Percentiles rank a stretch among this genome's conserved stretches.
Evolutionary conservation across 2,888 invertebrate genomes (phyloP).

Genomic region (Hypomecis punctinalis): DNA sequence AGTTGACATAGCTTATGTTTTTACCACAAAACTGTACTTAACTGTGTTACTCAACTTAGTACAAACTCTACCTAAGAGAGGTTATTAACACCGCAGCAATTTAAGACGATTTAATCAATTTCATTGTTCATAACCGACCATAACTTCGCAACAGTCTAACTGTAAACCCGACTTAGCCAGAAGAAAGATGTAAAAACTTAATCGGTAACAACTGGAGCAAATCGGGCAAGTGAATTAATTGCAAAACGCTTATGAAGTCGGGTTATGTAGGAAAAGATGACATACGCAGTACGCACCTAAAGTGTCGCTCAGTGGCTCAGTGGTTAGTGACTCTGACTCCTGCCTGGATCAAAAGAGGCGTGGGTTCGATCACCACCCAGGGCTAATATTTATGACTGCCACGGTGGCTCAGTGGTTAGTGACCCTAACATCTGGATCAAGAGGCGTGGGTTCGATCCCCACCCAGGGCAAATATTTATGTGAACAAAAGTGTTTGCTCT

Average conservation of each 20-base stretch:
- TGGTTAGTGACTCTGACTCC: too few species aligned
- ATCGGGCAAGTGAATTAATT: constrained; percentile 77
- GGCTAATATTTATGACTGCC: too few species aligned
- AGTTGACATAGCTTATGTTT: too few species aligned
- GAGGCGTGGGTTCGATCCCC: too few species aligned
- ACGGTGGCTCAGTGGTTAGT: too few species aligned
- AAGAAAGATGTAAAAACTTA: constrained; percentile 73
- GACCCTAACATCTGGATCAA: too few species aligned
- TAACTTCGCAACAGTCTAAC: constrained; percentile 74
- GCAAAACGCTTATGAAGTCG: constrained; percentile 75
- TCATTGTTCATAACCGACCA: constrained; percentile 65
- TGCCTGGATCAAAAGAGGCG: too few species aligned
- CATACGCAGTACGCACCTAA: constrained; percentile 57
- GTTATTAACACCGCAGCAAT: constrained; percentile 46
- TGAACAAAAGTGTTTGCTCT: too few species aligned
- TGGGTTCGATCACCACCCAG: too few species aligned
- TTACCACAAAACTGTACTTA: too few species aligned
- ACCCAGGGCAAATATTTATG: too few species aligned
- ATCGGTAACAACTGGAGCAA: constrained; percentile 83
- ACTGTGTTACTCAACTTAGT: background rate
- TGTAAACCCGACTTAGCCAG: constrained; percentile 74
- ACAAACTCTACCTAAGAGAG: constrained; percentile 24
- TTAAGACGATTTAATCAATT: constrained; percentile 60
- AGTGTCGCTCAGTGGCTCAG: too few species aligned
- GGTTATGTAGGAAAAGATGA: constrained; percentile 73